Evolutionary conservation across 2,797 vertebrate species (phyloP).

Genomic region (Nasua narica): DNA sequence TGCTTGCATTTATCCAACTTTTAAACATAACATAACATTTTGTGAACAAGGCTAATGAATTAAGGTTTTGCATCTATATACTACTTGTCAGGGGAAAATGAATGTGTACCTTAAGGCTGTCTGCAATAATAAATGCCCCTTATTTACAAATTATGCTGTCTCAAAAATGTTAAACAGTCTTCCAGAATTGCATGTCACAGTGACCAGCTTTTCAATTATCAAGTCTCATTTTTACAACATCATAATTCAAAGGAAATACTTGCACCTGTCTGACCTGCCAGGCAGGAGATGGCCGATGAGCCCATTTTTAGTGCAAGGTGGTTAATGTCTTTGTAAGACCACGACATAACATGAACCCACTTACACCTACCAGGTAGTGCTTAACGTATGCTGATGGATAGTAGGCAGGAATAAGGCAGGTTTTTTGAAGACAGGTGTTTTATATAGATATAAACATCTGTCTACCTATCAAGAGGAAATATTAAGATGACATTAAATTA

Average conservation of each 20-base stretch:
- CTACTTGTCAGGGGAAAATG: slow-evolving; percentile 25
- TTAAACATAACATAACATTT: background rate
- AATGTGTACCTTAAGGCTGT: slow-evolving; percentile 16
- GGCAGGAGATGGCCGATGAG: background rate
- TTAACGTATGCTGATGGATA: background rate
- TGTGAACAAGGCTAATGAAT: background rate
- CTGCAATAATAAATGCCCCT: slow-evolving; percentile 41
- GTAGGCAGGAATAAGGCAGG: background rate
- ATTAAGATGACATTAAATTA: background rate
- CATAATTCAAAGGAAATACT: slow-evolving; percentile 25
- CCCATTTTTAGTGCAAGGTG: background rate
- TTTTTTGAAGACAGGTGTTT: background rate
- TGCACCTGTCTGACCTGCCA: background rate
- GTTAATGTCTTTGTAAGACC: background rate
- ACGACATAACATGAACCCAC: rapidly evolving
- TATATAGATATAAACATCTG: background rate
- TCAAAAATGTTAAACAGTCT: slow-evolving; percentile 22
- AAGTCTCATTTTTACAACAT: slow-evolving; percentile 17
- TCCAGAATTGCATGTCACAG: slow-evolving; percentile 32
- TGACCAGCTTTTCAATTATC: slow-evolving; percentile 51
- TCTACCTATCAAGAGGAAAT: background rate
- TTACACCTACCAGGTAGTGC: background rate
- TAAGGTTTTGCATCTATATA: background rate
- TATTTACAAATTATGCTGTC: slow-evolving; percentile 54
- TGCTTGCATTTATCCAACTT: background rate